Evolutionary conservation across 2,113 vertebrate genomes (phyloP), one percentile per base, ranked within the genome.

Genomic region (Trematocara macrostoma): DNA sequence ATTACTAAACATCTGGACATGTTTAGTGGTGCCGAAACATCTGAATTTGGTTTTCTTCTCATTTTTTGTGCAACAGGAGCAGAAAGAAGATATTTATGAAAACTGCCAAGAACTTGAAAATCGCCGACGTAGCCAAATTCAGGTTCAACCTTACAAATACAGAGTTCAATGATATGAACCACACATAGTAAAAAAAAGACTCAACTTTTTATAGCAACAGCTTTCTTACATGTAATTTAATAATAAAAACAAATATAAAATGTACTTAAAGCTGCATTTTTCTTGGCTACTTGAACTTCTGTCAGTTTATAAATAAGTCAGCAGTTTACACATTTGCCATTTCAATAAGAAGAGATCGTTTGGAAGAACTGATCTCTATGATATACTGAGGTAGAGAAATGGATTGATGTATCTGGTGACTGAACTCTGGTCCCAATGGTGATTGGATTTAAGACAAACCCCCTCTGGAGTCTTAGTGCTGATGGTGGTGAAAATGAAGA

Each of bases 71-170:
- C 74, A 82, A 23, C 45, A 56, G 11, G 52, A 82, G 11, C 45
- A 7, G 71, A 11, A 3, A 31, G 87, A 86, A 76, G 78, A 80
- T 2, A 79, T 92, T 29, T 94, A 94, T 80, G 94, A 91, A 85
- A 94, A 94, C 84, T 87, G 84, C 34, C 26, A 93, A 7, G 83
- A 87, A 81, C 20, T 11, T 16, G 7, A 85, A 38, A 38, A 2
- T 6, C 1, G 1, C 26, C 8, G 3, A 52, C 51, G 1, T 8
- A n/a, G 26, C 2, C 14, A n/a, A 16, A 40, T 16, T 14, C 52
- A 69, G 0, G 26, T 11, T 14, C 3, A 14, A 2, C n/a, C 7
- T 6, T 4, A 12, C 29, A 51, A 61, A 11, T 6, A 3, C n/a
- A 69, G 23, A 23, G 12, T 31, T 78, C 20, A 51, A 2, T 56